Conservation (phyloP, 2,888 invertebrate genomes). For the Mallateleia sp. region DNA sequence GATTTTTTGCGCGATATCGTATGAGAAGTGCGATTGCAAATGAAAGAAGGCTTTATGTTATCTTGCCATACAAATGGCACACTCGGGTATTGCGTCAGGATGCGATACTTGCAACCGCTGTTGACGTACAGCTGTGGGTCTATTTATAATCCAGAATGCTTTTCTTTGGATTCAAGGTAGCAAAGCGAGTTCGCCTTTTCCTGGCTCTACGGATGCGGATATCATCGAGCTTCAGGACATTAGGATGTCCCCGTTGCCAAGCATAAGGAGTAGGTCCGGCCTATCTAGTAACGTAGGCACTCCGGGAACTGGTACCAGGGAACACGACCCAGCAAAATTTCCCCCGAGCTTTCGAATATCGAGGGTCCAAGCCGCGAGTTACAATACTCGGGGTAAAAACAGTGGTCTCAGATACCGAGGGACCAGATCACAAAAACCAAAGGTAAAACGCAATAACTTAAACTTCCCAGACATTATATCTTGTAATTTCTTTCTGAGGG, state of each 20-base stretch:
- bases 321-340: slow-evolving; percentile 92
- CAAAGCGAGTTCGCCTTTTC: slow-evolving; percentile 88
- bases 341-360: slow-evolving; percentile 94
- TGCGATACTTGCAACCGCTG: slow-evolving; percentile 2
- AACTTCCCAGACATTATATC: no score
- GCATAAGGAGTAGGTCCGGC: slow-evolving; percentile 92
- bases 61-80: slow-evolving; percentile 30
- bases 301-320: slow-evolving; percentile 88
- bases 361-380: slow-evolving; percentile 90
- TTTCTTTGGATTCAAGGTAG: slow-evolving; percentile 85
- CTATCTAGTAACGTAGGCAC: slow-evolving; percentile 88
- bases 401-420: slow-evolving; percentile 88
- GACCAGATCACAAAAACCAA: slow-evolving; percentile 86
- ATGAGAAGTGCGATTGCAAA: slow-evolving; percentile 33
- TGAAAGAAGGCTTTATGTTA: slow-evolving; percentile 65
- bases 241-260: slow-evolving; percentile 96
- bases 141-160: slow-evolving; percentile 10
- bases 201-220: slow-evolving; percentile 91
- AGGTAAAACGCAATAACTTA: no score
- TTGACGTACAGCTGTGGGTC: background rate
- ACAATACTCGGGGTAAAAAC: slow-evolving; percentile 86
- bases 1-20: slow-evolving; percentile 45
- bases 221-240: slow-evolving; percentile 97
- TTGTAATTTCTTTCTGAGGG: no score
- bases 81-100: slow-evolving; percentile 20